Base-by-base conservation (phyloP, 2,888 invertebrate species). In the Microctonus aethiopoides region DNA sequence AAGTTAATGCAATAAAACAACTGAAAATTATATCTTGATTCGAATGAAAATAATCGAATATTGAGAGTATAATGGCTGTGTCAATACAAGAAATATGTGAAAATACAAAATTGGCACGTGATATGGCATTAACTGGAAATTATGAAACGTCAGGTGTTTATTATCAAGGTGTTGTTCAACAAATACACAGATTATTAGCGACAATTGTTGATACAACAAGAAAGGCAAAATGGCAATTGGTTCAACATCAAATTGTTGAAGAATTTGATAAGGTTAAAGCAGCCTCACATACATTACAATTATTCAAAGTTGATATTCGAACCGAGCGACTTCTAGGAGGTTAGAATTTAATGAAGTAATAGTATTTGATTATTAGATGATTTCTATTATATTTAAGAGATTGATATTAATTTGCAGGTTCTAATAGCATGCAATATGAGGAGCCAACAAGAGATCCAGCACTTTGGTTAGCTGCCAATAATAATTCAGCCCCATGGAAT, bases 61-160 rank as follows among this genome's bases (percentile, higher is more conserved):
- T 80, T 80, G n/a, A 54, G 10, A 26, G 78, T 79, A 81, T 80
- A 78, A 95, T 96, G 95, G 94, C 94, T 88, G 94, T 94, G 87
- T 93, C 93, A 84, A 92, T 94, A 87, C 93, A 92, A 87, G 96
- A 96, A 89, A 95, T 97, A 88, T 94, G 93, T 89, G 97, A 97
- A 89, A 97, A 97, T 89, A 95, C 97, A 72, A 96, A 95, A 88
- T 88, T 97, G 87, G 98, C 97, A 70, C 90, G 98, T 83, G 98
- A 99, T 89, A 95, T 95, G 93, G 95, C 97, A 73, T 89, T 98
- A 82, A 92, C 95, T 85, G 98, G 98, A 24, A 96, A 97, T 87
- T 99, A 99, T 85, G 98, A 98, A 83, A 94, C 95, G 74, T 95
- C 98, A 26, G 91, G 94, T 77, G 95, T 97, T 70, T 97, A 97